phyloP scores from a whole-genome alignment of 2,113 vertebrate species.

The Polypterus senegalus region DNA sequence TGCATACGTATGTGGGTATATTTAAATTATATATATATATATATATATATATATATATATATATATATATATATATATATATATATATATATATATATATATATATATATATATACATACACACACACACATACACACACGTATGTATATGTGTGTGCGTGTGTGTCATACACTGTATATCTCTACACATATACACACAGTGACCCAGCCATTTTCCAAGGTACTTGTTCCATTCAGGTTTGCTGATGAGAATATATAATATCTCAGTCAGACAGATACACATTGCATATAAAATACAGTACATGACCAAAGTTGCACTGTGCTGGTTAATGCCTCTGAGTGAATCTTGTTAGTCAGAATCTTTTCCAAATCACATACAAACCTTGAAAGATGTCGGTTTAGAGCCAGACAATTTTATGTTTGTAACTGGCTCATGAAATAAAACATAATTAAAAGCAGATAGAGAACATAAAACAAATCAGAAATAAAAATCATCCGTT shows the following conservation, averaged over 20 bases:
- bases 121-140: too few relatives aligned
- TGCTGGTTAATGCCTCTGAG: slow-evolving; percentile 63
- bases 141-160: too few relatives aligned
- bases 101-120: too few relatives aligned
- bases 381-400: slow-evolving; percentile 58
- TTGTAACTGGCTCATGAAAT: neutral
- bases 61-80: slow-evolving; percentile 50
- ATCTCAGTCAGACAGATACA: slow-evolving; percentile 30
- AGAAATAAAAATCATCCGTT: slow-evolving; percentile 22
- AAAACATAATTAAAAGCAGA: slow-evolving; percentile 10
- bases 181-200: too few relatives aligned
- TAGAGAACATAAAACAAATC: slow-evolving; percentile 19
- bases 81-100: slow-evolving; percentile 8
- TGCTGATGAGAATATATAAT: too few relatives aligned
- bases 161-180: too few relatives aligned
- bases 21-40: too few relatives aligned
- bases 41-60: too few relatives aligned
- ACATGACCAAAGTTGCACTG: slow-evolving; percentile 74
- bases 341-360: slow-evolving; percentile 59
- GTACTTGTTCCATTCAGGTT: too few relatives aligned
- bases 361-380: slow-evolving; percentile 55
- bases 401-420: slow-evolving; percentile 83
- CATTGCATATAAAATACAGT: slow-evolving; percentile 85
- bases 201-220: too few relatives aligned
- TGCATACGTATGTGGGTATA: too few relatives aligned